These are phyloP conservation scores for Dryobota labecula DNA, from an alignment of 2,888 invertebrate species.

Conservation along the genomic window DNA sequence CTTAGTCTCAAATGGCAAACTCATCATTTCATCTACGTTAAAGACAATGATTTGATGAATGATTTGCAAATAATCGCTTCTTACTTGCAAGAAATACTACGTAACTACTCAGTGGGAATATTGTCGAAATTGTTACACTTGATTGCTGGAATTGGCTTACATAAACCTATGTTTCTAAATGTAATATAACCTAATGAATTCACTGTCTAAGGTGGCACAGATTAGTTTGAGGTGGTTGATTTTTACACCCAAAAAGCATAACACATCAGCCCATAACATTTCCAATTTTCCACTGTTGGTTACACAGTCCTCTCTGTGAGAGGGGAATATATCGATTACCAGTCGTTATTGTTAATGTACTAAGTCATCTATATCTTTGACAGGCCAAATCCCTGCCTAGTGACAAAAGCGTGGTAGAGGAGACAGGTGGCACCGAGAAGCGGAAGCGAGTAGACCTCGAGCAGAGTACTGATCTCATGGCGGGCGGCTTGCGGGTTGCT, in stretches of 20 bases:
- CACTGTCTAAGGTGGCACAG: no score
- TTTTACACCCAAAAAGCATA: background rate
- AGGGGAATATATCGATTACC: background rate
- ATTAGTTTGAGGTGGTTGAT: background rate
- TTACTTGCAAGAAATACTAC: background rate
- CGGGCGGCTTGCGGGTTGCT: conserved; percentile 94
- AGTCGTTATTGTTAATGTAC: background rate
- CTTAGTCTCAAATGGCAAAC: conserved; percentile 2
- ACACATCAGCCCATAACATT: background rate
- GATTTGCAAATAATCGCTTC: conserved; percentile 3
- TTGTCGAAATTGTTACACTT: background rate
- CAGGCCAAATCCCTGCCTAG: conserved; percentile 86
- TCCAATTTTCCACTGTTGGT: no score
- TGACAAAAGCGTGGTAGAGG: conserved; percentile 83
- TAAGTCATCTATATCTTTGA: conserved; percentile 2
- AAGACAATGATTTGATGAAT: conserved; percentile 15
- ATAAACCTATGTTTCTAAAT: background rate
- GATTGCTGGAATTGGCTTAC: background rate
- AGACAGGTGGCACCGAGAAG: conserved; percentile 91
- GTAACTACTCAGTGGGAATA: background rate
- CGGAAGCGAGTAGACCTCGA: conserved; percentile 96
- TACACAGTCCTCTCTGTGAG: background rate
- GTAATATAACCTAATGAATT: background rate
- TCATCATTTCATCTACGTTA: conserved; percentile 5
- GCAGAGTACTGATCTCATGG: conserved; percentile 95